These are phyloP conservation scores for Phaethon lepturus DNA, from an alignment of 2,113 vertebrate genomes.

Conservation along the genomic window DNA sequence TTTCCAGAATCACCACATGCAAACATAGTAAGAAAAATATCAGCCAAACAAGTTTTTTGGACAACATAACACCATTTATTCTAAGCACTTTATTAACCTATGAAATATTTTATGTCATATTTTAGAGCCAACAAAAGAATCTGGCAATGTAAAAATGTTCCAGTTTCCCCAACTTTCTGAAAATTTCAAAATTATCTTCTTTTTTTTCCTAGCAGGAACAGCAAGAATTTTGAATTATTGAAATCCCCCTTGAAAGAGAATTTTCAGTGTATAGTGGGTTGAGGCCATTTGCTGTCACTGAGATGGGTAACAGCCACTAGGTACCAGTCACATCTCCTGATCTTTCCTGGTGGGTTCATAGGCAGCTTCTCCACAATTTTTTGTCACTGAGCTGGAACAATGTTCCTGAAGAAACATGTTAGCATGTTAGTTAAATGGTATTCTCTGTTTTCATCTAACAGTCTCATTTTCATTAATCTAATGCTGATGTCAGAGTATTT, in stretches of 20 bases:
- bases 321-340: background rate
- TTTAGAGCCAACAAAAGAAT: background rate
- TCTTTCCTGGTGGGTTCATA: background rate
- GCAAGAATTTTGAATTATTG: background rate
- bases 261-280: background rate
- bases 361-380: background rate
- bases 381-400: background rate
- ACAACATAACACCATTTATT: background rate
- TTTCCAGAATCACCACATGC: background rate
- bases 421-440: background rate
- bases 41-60: background rate
- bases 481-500: background rate
- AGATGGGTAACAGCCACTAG: background rate
- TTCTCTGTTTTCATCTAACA: background rate
- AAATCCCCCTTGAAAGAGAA: background rate
- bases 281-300: background rate
- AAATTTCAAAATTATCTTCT: fast-evolving
- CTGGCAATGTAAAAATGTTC: background rate
- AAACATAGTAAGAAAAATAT: background rate
- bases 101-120: background rate
- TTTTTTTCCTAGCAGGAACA: background rate
- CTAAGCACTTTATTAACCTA: background rate
- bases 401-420: background rate
- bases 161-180: background rate
- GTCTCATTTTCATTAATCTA: background rate